A percentile compares a stretch with the other conserved stretches of the same genome.
Evolutionary conservation across 2,797 vertebrate genomes (phyloP).

Genomic region (Anabacerthia variegaticeps): DNA sequence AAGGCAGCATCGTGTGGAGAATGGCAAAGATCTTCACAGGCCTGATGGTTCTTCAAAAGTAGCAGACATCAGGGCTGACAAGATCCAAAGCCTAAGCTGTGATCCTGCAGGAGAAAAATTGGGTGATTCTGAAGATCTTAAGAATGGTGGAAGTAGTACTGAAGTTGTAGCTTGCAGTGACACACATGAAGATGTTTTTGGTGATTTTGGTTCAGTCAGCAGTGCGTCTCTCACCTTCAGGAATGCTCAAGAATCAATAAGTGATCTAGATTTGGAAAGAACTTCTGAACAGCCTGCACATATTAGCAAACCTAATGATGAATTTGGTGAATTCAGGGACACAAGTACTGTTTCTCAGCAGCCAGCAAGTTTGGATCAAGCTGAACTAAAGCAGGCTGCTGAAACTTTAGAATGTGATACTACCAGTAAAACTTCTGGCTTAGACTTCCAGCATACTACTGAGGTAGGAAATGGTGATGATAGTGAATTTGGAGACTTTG

Average conservation of each 20-base stretch:
- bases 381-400: conserved; percentile 53
- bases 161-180: conserved; percentile 72
- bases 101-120: conserved; percentile 41
- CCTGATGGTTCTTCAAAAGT: conserved; percentile 36
- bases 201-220: conserved; percentile 84
- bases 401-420: conserved; percentile 45
- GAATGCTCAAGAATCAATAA: conserved; percentile 68
- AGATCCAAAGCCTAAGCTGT: conserved; percentile 46
- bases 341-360: conserved; percentile 64
- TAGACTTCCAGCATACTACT: conserved; percentile 47
- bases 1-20: conserved; percentile 1
- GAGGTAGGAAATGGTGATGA: conserved; percentile 65
- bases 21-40: conserved; percentile 46
- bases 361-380: conserved; percentile 33
- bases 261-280: conserved; percentile 74
- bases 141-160: conserved; percentile 59
- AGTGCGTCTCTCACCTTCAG: conserved; percentile 62
- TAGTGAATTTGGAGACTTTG: conserved; percentile 86
- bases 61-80: conserved; percentile 22
- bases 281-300: conserved; percentile 72
- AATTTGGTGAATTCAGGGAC: conserved; percentile 78
- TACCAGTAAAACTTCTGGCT: conserved; percentile 27
- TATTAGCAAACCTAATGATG: conserved; percentile 57
- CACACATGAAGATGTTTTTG: conserved; percentile 80
- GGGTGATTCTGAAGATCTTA: conserved; percentile 44